Base-by-base conservation (phyloP, 2,888 invertebrate species). In the Phania funesta region DNA sequence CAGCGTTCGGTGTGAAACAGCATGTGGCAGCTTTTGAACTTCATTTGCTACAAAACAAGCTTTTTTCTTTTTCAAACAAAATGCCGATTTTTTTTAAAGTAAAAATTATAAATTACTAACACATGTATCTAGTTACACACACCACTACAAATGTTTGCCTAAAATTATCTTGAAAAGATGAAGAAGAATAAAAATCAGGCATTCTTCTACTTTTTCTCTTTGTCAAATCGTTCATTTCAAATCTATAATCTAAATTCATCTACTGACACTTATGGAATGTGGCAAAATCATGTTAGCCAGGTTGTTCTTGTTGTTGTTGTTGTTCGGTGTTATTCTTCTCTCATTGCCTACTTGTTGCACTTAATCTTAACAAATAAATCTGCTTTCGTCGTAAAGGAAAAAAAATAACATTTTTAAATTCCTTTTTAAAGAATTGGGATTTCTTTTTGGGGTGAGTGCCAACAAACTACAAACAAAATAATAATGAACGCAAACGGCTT, bases 291-390 rank as follows among this genome's bases (percentile, higher is more conserved):
- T 68, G 38, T 74, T 64, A 29, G 48, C 48, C 48, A 35, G 48
- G 13, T 71, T 32, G 16, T 41, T 38, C 54, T 54, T 1, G 13
- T 0, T 29, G 20, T 52, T 74, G n/a, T 56, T 60, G n/a, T n/a
- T n/a, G n/a, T n/a, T n/a, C n/a, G n/a, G n/a, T n/a, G n/a, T n/a
- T n/a, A n/a, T n/a, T 38, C 2, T 50, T 46, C n/a, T 29, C 22
- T 9, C 32, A 9, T 38, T 50, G 8, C 35, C 52, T 18, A 9
- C 18, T 60, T 60, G 41, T 41, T 41, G 35, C 62, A 38, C 18
- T 26, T 67, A 79, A 79, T 79, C 65, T 73, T 35, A 73, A 50
- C 58, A 71, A 71, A 65, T 50, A 65, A 48, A 78, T 78, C 58
- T 50, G 16, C 32, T 44, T 16, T 24, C 38, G 32, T 18, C 35